Evolutionary conservation across 2,888 invertebrate genomes (phyloP).

Genomic region (Mimas tiliae): DNA sequence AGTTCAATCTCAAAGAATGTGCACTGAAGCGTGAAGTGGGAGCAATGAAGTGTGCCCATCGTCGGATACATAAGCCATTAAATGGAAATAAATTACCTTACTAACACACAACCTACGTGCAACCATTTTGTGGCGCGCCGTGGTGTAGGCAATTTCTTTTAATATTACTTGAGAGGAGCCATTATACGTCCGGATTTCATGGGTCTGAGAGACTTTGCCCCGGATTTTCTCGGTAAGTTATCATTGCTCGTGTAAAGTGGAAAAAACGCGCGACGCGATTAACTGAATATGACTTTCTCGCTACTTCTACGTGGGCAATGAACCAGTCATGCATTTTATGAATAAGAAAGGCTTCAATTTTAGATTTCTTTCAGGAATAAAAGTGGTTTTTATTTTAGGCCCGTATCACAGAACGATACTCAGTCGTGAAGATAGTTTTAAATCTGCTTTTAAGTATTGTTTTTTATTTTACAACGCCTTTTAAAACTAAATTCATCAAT

Average conservation of each 20-base stretch:
- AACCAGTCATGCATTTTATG: neutral
- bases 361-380: no score
- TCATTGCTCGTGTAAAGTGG: neutral
- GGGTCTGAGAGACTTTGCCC: conserved; percentile 1
- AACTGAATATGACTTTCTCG: neutral
- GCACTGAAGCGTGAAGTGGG: neutral
- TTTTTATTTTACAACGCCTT: no score
- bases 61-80: conserved; percentile 9
- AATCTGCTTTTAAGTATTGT: no score
- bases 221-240: conserved; percentile 16
- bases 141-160: conserved; percentile 16
- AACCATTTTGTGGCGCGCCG: conserved; percentile 12
- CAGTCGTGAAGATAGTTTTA: no score
- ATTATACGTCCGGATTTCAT: conserved; percentile 14
- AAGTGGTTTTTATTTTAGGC: no score
- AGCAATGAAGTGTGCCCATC: conserved; percentile 8
- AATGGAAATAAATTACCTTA: conserved; percentile 21
- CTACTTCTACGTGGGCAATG: neutral
- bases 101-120: conserved; percentile 11
- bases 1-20: neutral
- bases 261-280: neutral
- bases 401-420: no score
- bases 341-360: neutral
- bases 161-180: conserved; percentile 13
- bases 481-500: no score